Base-by-base conservation (phyloP, 2,113 vertebrate species). In the Psettodes erumei region DNA sequence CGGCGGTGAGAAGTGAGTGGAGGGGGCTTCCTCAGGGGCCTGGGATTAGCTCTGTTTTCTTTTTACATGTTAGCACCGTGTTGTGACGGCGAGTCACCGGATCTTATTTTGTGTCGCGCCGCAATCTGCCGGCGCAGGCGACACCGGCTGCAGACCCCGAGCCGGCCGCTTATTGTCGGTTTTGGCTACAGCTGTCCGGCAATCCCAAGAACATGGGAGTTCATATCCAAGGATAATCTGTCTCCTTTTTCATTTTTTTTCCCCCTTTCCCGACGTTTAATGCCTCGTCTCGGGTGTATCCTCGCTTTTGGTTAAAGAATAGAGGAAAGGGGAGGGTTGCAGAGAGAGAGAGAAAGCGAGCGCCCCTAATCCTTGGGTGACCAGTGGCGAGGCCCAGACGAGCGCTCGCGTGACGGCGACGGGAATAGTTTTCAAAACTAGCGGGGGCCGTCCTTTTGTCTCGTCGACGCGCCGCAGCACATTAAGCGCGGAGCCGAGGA, bases 221-320 rank as follows among this genome's bases (percentile, higher is more conserved):
- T 89, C 82, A 91, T 94, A 94, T 91, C 90, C 93, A 85, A 89
- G 90, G 86, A 92, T 94, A 94, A 94, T 95, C 92, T 93, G 78
- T 82, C 87, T 90, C 90, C 62, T 71, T 64, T 50, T 66, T 28
- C 90, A 51, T 71, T 65, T 63, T 63, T 27, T 88, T 86, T 90
- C 18, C 3, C 12, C 18, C 33, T 8, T 3, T 16, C 18, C 70
- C 59, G 18, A 55, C 53, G 86, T 90, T 90, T 94, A 94, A 94
- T 94, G 82, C 89, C 83, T 79, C 5, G 84, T 93, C 93, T 91
- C 91, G 42, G 27, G 90, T 64, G 92, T 83, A 72, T 62, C 74
- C 77, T 61, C 65, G 89, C 91, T 93, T 95, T 90, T 83, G 88
- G 83, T 88, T 79, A 84, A 72, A 91, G 88, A 92, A 86, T 84